These are phyloP conservation scores for Chloebia gouldiae DNA, from an alignment of 2,113 vertebrate genomes.

Conservation along the genomic window DNA sequence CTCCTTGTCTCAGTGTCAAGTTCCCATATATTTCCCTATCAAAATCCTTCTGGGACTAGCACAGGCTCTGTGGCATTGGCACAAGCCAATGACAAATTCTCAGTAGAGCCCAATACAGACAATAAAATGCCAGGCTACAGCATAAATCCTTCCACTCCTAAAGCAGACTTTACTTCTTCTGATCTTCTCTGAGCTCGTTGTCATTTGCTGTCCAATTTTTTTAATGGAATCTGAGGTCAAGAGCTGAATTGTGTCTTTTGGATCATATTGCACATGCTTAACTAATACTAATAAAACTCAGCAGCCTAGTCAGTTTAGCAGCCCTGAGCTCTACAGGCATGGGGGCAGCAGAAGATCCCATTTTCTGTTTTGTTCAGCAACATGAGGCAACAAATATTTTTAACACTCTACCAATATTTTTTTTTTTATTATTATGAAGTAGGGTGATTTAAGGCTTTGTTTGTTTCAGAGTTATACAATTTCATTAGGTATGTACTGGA, in stretches of 20 bases:
- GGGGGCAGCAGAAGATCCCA: neutral
- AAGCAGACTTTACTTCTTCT: neutral
- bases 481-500: neutral
- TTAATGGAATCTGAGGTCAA: neutral
- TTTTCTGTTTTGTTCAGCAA: neutral
- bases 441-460: neutral
- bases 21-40: neutral
- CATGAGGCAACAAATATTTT: neutral
- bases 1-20: neutral
- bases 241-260: neutral
- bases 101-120: neutral
- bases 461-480: neutral
- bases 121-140: neutral
- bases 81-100: neutral
- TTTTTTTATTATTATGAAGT: neutral
- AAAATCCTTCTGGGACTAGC: neutral
- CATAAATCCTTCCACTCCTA: conserved; percentile 9
- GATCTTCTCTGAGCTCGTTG: neutral
- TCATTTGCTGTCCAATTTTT: neutral
- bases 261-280: neutral
- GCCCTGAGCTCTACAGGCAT: neutral
- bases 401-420: neutral
- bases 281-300: conserved; percentile 3
- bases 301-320: neutral
- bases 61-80: neutral